These are phyloP conservation scores for Oscarella lobularis DNA, from an alignment of 37 sponge, comb jelly and placozoan genomes.

Conservation along the genomic window DNA sequence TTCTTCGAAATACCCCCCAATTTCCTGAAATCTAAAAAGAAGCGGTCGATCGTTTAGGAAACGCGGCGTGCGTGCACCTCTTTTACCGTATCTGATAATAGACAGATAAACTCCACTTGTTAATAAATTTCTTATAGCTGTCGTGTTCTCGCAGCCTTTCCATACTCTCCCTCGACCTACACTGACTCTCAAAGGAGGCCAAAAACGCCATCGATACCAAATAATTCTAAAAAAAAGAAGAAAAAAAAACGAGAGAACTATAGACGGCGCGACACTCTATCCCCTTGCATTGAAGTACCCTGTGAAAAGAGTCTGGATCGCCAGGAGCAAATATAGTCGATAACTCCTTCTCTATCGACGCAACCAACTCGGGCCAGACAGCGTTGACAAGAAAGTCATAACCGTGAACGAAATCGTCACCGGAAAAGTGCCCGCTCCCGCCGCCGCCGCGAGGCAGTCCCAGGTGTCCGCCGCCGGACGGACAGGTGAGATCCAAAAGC, in stretches of 20 bases:
- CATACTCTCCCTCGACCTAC: slow-evolving; percentile 29
- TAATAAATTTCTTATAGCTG: slow-evolving; percentile 53
- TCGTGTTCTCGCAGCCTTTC: slow-evolving; percentile 23
- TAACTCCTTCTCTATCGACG: slow-evolving; percentile 24
- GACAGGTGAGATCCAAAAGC: slow-evolving; percentile 34
- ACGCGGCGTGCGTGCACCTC: not conserved
- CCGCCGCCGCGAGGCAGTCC: not conserved
- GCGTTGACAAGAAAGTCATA: slow-evolving; percentile 83
- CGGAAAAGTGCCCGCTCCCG: not conserved
- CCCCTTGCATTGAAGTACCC: slow-evolving; percentile 18
- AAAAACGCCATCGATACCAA: slow-evolving; percentile 53
- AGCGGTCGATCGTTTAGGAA: not conserved
- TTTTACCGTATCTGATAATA: slow-evolving; percentile 94
- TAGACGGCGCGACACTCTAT: not conserved
- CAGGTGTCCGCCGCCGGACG: not conserved
- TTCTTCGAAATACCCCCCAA: slow-evolving; percentile 57
- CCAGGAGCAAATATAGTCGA: slow-evolving; percentile 76
- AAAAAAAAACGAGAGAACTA: slow-evolving; percentile 12
- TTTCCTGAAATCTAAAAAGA: slow-evolving; percentile 66
- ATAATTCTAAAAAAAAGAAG: slow-evolving; percentile 51
- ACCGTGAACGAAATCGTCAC: slow-evolving; percentile 23
- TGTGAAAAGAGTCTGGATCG: slow-evolving; percentile 74
- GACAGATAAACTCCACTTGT: slow-evolving; percentile 93
- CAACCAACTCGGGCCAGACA: slow-evolving; percentile 79
- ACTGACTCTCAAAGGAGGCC: slow-evolving; percentile 45